Evolutionary conservation across 2,113 vertebrate species (phyloP).

Genomic region (Acanthisitta chloris): DNA sequence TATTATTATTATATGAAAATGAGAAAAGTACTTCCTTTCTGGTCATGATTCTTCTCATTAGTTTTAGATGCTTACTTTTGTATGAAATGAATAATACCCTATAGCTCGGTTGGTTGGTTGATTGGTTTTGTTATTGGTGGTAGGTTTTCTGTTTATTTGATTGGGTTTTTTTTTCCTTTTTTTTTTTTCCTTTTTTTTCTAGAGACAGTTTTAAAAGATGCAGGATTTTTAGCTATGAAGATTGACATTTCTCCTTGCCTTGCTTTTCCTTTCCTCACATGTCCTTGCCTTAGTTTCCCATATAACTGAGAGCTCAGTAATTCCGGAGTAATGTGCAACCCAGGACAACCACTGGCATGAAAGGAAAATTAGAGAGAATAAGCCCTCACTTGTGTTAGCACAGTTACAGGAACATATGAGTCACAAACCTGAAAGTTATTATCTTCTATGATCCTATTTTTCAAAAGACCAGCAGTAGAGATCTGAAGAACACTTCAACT

Average conservation of each 20-base stretch:
- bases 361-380: not conserved
- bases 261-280: not conserved
- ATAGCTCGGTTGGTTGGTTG: not conserved
- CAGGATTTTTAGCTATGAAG: not conserved
- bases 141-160: not conserved
- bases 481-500: not conserved
- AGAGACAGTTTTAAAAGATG: not conserved
- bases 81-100: not conserved
- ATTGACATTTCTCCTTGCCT: not conserved
- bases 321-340: not conserved
- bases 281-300: not conserved
- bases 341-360: not conserved
- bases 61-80: not conserved
- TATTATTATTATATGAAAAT: too few relatives aligned
- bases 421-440: not conserved
- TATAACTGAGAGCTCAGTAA: not conserved
- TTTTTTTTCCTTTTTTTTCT: not conserved
- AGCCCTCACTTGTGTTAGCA: not conserved
- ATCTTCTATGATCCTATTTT: not conserved
- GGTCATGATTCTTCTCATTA: not conserved
- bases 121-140: accelerated
- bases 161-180: accelerated
- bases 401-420: not conserved
- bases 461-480: not conserved
- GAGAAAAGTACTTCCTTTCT: not conserved